phyloP scores from a whole-genome alignment of 2,113 vertebrate genomes.

The Hiodon tergisus region DNA sequence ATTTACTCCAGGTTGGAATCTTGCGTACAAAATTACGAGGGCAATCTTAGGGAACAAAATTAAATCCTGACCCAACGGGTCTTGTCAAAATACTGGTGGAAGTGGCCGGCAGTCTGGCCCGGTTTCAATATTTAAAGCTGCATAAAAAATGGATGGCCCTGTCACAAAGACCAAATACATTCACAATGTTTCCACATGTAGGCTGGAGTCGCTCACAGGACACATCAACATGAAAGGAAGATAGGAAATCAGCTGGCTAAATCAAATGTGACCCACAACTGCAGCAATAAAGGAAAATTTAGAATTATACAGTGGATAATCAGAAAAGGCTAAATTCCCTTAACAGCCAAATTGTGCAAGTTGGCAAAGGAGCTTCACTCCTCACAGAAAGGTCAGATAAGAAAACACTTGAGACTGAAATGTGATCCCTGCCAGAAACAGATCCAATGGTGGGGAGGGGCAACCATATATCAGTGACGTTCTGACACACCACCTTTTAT shows the following conservation, averaged over 20 bases:
- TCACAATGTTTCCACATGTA: not conserved
- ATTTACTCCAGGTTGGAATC: too few relatives aligned
- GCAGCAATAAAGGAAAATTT: not conserved
- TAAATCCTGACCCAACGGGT: not conserved
- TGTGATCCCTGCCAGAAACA: not conserved
- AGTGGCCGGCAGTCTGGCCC: not conserved
- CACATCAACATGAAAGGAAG: too few relatives aligned
- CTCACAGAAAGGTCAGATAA: not conserved
- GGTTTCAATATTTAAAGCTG: not conserved
- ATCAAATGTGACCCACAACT: slow-evolving; percentile 7
- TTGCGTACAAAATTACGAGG: not conserved
- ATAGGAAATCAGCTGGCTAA: slow-evolving; percentile 15
- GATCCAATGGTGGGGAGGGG: not conserved
- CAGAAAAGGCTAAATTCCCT: too few relatives aligned
- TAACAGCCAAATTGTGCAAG: too few relatives aligned
- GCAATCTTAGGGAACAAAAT: not conserved
- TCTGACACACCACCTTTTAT: not conserved
- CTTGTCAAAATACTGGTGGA: not conserved
- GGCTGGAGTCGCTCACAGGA: not conserved
- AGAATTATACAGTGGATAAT: too few relatives aligned
- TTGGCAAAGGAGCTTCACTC: too few relatives aligned
- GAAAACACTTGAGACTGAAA: not conserved
- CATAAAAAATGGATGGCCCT: slow-evolving; percentile 9
- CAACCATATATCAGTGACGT: too few relatives aligned
- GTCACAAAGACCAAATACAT: slow-evolving; percentile 2